These are phyloP conservation scores for Muricea muricata DNA, from an alignment of 92 coral and sea anemone species.

Conservation along the genomic window DNA sequence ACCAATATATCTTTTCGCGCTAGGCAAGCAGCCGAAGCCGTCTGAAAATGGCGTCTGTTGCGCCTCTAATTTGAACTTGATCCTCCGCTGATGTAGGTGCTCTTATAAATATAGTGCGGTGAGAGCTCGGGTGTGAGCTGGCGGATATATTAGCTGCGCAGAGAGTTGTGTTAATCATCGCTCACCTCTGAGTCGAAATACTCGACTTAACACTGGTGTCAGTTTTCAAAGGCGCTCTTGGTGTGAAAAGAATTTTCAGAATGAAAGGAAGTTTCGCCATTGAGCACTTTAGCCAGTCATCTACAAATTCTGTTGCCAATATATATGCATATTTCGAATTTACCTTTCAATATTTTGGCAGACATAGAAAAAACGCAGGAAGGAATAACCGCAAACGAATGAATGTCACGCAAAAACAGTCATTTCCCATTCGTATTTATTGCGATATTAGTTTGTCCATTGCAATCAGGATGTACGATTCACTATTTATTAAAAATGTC, in stretches of 20 bases:
- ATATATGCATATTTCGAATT: background rate
- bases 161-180: constrained; percentile 44
- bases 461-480: background rate
- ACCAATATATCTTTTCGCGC: background rate
- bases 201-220: constrained; percentile 50
- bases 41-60: constrained; percentile 25
- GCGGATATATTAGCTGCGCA: constrained; percentile 40
- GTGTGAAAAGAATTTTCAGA: constrained; percentile 42
- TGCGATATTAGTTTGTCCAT: constrained; percentile 3
- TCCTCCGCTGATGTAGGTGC: constrained; percentile 30
- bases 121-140: constrained; percentile 4
- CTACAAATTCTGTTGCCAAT: background rate
- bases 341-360: constrained; percentile 3
- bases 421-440: background rate
- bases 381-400: constrained; percentile 10
- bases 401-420: background rate
- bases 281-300: background rate
- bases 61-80: constrained; percentile 31
- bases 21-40: constrained; percentile 21
- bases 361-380: background rate
- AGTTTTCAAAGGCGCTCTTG: constrained; percentile 51
- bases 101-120: constrained; percentile 28
- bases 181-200: constrained; percentile 32
- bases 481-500: background rate
- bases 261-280: constrained; percentile 34